A percentile compares a stretch with the other conserved stretches of the same genome.
Evolutionary conservation across 2,888 invertebrate genomes (phyloP).

Genomic region (Thelaira solivaga): DNA sequence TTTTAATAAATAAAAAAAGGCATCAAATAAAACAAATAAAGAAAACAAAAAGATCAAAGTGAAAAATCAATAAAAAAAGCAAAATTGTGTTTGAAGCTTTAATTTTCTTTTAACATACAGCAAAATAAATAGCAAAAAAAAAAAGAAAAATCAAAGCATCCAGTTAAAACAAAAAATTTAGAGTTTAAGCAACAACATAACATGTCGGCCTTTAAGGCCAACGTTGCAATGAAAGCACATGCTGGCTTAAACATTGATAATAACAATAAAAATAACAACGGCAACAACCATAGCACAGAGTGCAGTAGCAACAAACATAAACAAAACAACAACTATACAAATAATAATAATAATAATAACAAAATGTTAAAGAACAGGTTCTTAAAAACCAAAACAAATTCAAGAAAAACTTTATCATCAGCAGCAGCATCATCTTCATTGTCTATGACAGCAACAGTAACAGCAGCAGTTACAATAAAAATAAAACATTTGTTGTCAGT

Average conservation of each 20-base stretch:
- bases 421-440: conserved; percentile 33
- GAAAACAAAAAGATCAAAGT: not conserved
- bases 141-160: conserved; percentile 11
- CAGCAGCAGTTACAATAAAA: conserved; percentile 36
- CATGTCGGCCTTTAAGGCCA: conserved; percentile 75
- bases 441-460: conserved; percentile 5
- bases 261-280: conserved; percentile 32
- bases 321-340: conserved; percentile 27
- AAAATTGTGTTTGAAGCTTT: conserved; percentile 17
- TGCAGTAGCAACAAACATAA: conserved; percentile 1
- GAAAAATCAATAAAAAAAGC: not conserved
- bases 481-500: not conserved
- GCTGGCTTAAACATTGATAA: conserved; percentile 50
- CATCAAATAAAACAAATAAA: not conserved
- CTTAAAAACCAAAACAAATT: conserved; percentile 48
- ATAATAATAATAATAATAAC: conserved; percentile 11
- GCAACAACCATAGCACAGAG: conserved; percentile 8
- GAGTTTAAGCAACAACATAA: conserved; percentile 60
- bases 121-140: not conserved
- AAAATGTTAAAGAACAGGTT: conserved; percentile 58
- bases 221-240: conserved; percentile 63
- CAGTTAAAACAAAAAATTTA: conserved; percentile 23
- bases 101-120: conserved; percentile 22
- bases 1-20: conserved; percentile 3
- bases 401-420: conserved; percentile 23